Conservation (phyloP, 2,888 invertebrate genomes). For the Zaprionus obscuricornis region DNA sequence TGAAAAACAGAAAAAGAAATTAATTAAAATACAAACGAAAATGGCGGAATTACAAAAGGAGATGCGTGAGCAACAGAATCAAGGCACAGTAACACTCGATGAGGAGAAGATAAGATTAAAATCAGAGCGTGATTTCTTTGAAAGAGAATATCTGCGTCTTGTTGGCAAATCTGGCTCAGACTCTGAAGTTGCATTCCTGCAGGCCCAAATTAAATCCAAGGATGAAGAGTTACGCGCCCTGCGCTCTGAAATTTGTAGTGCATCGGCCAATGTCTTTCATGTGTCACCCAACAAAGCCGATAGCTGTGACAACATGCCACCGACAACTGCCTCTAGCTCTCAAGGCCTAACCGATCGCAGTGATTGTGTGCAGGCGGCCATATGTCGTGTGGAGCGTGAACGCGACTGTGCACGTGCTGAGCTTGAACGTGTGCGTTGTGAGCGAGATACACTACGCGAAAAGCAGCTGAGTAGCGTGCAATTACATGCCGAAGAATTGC, state of each 20-base stretch:
- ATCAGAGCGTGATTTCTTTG: constrained; percentile 82
- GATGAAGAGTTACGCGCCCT: constrained; percentile 79
- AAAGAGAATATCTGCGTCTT: constrained; percentile 81
- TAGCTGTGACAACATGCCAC: constrained; percentile 30
- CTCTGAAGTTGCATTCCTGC: constrained; percentile 79
- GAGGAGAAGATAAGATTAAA: constrained; percentile 80
- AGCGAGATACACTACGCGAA: constrained; percentile 85
- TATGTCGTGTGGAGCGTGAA: constrained; percentile 84
- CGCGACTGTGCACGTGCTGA: constrained; percentile 84
- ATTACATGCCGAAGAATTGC: constrained; percentile 84
- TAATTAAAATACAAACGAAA: constrained; percentile 84
- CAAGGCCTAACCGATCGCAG: constrained; percentile 44
- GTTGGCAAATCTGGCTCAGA: constrained; percentile 78
- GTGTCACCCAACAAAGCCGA: constrained; percentile 43
- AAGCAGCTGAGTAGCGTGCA: constrained; percentile 85
- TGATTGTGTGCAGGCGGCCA: constrained; percentile 81
- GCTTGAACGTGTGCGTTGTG: constrained; percentile 85
- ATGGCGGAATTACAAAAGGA: constrained; percentile 54
- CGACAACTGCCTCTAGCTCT: constrained; percentile 30
- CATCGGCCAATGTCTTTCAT: constrained; percentile 25
- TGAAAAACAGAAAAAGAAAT: constrained; percentile 84
- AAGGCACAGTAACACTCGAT: constrained; percentile 62
- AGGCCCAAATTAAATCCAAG: constrained; percentile 80
- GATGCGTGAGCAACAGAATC: constrained; percentile 37
- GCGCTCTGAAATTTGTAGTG: constrained; percentile 65